Evolutionary conservation across 53 echinoderm and acorn worm genomes (phyloP), one percentile per base, ranked within the genome.

Genomic region (Echinometra lucunter): DNA sequence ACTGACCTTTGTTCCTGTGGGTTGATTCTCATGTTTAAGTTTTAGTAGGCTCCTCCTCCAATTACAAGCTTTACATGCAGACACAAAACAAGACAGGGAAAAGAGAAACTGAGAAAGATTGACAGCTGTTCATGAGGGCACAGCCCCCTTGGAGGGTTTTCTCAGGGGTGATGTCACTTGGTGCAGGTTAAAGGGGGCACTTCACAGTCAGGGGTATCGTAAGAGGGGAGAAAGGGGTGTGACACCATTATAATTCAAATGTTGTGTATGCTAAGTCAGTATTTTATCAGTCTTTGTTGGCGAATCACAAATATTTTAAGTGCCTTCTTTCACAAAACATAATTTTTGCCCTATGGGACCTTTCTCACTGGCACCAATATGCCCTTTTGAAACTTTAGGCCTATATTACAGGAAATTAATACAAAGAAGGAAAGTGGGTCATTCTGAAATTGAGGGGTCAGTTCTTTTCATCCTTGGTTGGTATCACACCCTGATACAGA

Each of bases 11-110:
- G 85, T 45, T n/a, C 85, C 85, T 49, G 4, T 37, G 37, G 37
- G 74, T 35, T 74, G 34, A 30, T 37, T 53, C n/a, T n/a, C 27
- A 85, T 37, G 85, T 49, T 85, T 21, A 47, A 85, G 45, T 85
- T 47, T 45, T 45, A 47, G 12, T 85, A 85, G 85, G 45, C 85
- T 85, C 85, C 49, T 85, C 85, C 49, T 85, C 85, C 3, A n/a
- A 85, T 85, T 85, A 53, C 78, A 78, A 42, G 78, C 78, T 42
- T 19, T 30, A 67, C 28, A 67, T 5, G 10, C 32, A 28, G n/a
- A n/a, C n/a, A n/a, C n/a, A n/a, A n/a, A n/a, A 2, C 7, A 12
- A 69, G 69, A 69, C 69, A 69, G 30, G 74, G 4, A 38, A 74
- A 27, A 74, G 38, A 6, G 16, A 27, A n/a, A 85, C n/a, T 11